A percentile compares a stretch with the other conserved stretches of the same genome.
phyloP scores from a whole-genome alignment of 2,888 invertebrate genomes.

The Rotaria macrura region DNA sequence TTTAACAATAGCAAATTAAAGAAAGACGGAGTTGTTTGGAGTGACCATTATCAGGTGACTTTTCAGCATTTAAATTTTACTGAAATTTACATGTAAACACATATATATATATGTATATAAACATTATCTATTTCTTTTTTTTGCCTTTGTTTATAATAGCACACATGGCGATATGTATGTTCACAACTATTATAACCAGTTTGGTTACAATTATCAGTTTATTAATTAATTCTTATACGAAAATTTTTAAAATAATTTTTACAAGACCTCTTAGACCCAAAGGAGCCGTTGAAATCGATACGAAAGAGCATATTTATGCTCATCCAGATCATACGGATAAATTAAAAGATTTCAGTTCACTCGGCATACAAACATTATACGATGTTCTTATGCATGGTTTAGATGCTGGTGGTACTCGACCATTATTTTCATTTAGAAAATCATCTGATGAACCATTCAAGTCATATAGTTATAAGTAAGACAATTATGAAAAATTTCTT shows the following conservation, averaged over 20 bases:
- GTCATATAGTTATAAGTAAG: neutral
- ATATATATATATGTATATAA: no score
- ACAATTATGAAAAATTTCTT: neutral
- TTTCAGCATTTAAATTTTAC: neutral
- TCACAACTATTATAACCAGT: neutral
- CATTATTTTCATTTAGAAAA: neutral
- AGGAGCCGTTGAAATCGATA: neutral
- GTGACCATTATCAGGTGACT: neutral
- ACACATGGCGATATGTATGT: neutral
- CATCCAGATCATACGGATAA: neutral
- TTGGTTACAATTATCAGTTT: neutral
- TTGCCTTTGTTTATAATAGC: neutral
- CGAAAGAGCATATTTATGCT: neutral
- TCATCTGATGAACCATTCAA: neutral
- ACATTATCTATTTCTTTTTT: neutral
- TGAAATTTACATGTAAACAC: no score
- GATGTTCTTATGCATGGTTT: neutral
- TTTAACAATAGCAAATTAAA: neutral
- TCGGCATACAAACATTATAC: neutral
- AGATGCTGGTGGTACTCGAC: neutral
- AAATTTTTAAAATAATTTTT: neutral
- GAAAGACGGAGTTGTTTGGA: neutral
- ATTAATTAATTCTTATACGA: neutral
- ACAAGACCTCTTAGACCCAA: neutral
- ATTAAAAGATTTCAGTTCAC: neutral